phyloP scores from a whole-genome alignment of 2,888 invertebrate genomes.

The Myopa tessellatipennis region DNA sequence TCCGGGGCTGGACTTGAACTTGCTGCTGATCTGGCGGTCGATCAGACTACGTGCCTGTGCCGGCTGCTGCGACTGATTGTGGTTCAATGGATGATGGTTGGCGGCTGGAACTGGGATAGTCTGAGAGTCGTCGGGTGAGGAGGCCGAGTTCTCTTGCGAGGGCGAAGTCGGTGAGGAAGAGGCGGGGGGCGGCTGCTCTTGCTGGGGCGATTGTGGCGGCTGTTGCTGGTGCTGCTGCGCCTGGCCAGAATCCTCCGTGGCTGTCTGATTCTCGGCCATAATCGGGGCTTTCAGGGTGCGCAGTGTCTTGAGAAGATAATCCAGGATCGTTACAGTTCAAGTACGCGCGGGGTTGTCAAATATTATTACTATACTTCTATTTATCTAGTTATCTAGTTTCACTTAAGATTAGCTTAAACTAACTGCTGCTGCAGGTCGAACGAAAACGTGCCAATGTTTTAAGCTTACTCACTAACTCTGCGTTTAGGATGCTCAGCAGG shows the following conservation, averaged over 20 bases:
- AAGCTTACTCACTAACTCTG: slow-evolving; percentile 14
- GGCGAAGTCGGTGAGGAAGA: slow-evolving; percentile 50
- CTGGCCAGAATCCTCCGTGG: slow-evolving; percentile 67
- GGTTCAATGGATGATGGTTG: slow-evolving; percentile 46
- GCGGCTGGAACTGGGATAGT: slow-evolving; percentile 23
- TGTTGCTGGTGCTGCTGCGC: slow-evolving; percentile 55
- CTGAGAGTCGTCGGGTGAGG: slow-evolving; percentile 41
- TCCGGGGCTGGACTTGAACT: slow-evolving; percentile 56
- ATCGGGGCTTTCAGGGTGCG: slow-evolving; percentile 65
- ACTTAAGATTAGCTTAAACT: slow-evolving; percentile 41
- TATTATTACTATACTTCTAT: slow-evolving; percentile 15
- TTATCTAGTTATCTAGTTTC: slow-evolving; percentile 35
- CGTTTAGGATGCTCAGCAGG: neutral
- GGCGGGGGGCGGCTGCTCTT: slow-evolving; percentile 51
- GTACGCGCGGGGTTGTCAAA: slow-evolving; percentile 24
- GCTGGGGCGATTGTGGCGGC: slow-evolving; percentile 46
- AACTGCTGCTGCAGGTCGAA: slow-evolving; percentile 12
- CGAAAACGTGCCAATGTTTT: slow-evolving; percentile 34
- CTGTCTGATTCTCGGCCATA: slow-evolving; percentile 68
- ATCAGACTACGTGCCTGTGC: slow-evolving; percentile 57
- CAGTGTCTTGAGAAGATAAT: slow-evolving; percentile 66
- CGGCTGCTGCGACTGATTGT: slow-evolving; percentile 42
- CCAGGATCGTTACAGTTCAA: slow-evolving; percentile 56
- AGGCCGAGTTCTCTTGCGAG: slow-evolving; percentile 46
- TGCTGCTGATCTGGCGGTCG: slow-evolving; percentile 60